A percentile compares a stretch with the other conserved stretches of the same genome.
phyloP scores from a whole-genome alignment of 1,140 invertebrate genomes.

The Holcopasites calliopsidis region DNA sequence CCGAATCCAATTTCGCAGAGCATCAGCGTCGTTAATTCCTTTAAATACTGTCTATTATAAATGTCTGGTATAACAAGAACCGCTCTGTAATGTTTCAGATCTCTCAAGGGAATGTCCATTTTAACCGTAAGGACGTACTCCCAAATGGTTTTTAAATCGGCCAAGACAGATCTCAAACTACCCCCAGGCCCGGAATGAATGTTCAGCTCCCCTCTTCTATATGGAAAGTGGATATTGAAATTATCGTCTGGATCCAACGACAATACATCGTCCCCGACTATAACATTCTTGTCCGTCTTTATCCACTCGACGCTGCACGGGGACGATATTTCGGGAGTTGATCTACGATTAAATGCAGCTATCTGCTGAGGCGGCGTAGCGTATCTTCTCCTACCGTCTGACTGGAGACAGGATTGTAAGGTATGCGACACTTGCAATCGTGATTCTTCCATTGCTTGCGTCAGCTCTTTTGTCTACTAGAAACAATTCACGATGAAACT shows the following conservation, averaged over 20 bases:
- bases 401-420: slow-evolving; percentile 90
- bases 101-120: slow-evolving; percentile 87
- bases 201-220: slow-evolving; percentile 92
- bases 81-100: slow-evolving; percentile 91
- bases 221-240: slow-evolving; percentile 95
- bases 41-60: slow-evolving; percentile 92
- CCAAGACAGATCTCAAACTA: slow-evolving; percentile 89
- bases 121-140: slow-evolving; percentile 87
- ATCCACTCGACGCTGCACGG: slow-evolving; percentile 82
- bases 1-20: slow-evolving; percentile 92
- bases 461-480: slow-evolving; percentile 82
- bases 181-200: slow-evolving; percentile 90
- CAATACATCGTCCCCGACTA: slow-evolving; percentile 87
- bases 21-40: slow-evolving; percentile 90
- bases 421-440: slow-evolving; percentile 90
- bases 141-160: slow-evolving; percentile 94
- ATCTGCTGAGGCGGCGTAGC: slow-evolving; percentile 93
- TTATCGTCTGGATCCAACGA: slow-evolving; percentile 86
- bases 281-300: slow-evolving; percentile 82
- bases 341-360: slow-evolving; percentile 90
- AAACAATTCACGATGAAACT: slow-evolving; percentile 20
- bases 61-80: slow-evolving; percentile 95
- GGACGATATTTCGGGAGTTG: slow-evolving; percentile 83
- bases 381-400: slow-evolving; percentile 88
- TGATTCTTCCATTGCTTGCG: slow-evolving; percentile 90